Base-by-base conservation (phyloP, 2,797 vertebrate species). In the Hylomyscus alleni region DNA sequence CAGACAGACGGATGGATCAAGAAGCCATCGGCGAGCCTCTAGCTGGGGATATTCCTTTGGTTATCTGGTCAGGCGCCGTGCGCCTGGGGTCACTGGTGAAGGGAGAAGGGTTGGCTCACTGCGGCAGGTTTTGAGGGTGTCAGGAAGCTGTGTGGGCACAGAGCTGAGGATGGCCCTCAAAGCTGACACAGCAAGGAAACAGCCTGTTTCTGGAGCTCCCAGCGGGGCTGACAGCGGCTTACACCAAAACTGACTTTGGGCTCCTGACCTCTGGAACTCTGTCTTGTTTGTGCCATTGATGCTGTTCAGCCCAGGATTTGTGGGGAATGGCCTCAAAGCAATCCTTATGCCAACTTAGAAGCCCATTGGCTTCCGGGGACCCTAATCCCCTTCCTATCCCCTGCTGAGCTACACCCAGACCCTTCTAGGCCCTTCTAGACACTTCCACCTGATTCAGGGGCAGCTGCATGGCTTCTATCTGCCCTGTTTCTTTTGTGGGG, bases 391-490 rank as follows among this genome's bases (percentile, higher is more conserved):
- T 31, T 29, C 6, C n/a, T 3, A 26, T 40, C 10, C n/a, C 31
- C 29, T 0, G 15, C n/a, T 31, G 13, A 31, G n/a, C 12, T 11
- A 67, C 4, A 6, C 12, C 56, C 83, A n/a, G 40, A 0, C 34
- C n/a, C 50, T 54, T 88, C 85, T 14, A 19, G 85, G 22, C 69
- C 50, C 80, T 65, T 65, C 50, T 13, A 54, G 52, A 54, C 52
- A 54, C 11, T 8, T 73, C 73, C 62, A 31, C 65, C 31, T 14
- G 1, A n/a, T 69, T 34, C 65, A n/a, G 54, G 75, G 44, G 93
- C 14, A 10, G 44, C 26, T n/a, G 65, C 29, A 17, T 19, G 47
- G 24, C 19, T 44, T 40, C 72, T 78, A 58, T 56, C 31, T 20
- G 22, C 52, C 34, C 62, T 22, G 29, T 34, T 56, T 56, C 44